Evolutionary conservation across 2,113 vertebrate species (phyloP).

Genomic region (Cyanoramphus novaezelandiae): DNA sequence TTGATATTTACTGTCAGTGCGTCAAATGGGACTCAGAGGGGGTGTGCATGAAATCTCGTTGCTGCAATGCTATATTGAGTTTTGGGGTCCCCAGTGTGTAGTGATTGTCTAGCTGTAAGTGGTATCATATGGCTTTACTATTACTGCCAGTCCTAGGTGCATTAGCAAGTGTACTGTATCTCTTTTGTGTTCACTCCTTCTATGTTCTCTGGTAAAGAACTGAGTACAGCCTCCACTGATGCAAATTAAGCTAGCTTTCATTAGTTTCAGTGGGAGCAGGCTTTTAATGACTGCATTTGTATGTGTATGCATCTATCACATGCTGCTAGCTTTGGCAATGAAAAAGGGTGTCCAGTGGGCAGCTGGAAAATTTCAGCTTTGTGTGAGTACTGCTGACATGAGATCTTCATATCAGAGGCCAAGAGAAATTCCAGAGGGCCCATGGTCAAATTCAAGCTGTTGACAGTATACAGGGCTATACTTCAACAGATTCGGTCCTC

Average conservation of each 20-base stretch:
- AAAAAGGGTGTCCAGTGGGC: background rate
- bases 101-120: background rate
- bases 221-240: background rate
- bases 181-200: background rate
- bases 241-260: background rate
- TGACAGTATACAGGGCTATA: background rate
- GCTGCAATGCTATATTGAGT: background rate
- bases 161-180: background rate
- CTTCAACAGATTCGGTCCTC: background rate
- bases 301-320: background rate
- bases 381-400: background rate
- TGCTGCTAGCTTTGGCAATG: background rate
- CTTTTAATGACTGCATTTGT: background rate
- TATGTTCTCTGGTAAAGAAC: background rate
- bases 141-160: background rate
- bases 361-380: background rate
- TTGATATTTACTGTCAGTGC: background rate
- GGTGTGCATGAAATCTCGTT: background rate
- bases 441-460: background rate
- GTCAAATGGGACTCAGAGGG: background rate
- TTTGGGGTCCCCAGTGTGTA: background rate
- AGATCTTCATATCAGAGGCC: background rate
- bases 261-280: background rate
- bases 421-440: background rate
- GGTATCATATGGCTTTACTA: background rate